Evolutionary conservation across 2,113 vertebrate species (phyloP).

Genomic region (Blennius ocellaris): DNA sequence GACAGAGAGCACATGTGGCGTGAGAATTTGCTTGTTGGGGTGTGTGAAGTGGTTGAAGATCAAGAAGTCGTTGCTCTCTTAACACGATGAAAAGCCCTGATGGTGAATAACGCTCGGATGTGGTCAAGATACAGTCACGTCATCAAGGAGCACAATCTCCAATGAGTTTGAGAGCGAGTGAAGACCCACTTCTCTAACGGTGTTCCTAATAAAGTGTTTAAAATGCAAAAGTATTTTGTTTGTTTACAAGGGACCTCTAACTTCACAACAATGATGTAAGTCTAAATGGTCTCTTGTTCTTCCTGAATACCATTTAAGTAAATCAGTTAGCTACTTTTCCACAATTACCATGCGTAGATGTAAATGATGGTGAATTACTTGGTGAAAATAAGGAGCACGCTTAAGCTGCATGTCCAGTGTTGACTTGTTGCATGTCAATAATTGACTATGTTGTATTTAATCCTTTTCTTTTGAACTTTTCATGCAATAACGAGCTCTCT

Average conservation of each 20-base stretch:
- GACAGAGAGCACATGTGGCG: no score
- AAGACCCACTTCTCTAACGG: no score
- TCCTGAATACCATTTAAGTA: neutral
- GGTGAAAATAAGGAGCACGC: neutral
- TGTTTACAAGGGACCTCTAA: no score
- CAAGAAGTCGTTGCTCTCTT: no score
- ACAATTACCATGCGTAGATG: neutral
- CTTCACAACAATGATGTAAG: no score
- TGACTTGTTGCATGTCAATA: neutral
- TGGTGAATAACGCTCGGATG: neutral
- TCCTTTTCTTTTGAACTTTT: neutral
- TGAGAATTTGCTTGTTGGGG: no score
- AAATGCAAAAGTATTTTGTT: no score
- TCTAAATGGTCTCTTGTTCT: neutral
- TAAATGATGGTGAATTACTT: neutral
- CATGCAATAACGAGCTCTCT: constrained; percentile 1
- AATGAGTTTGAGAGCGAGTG: neutral
- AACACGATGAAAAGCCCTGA: no score
- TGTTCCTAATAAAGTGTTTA: no score
- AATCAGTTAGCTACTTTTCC: neutral
- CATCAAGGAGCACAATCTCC: neutral
- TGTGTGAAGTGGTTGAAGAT: no score
- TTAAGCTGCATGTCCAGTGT: neutral
- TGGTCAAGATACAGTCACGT: neutral
- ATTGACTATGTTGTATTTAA: neutral